Evolutionary conservation across 1,140 invertebrate species (phyloP).

Genomic region (Conopomorpha cramerella): DNA sequence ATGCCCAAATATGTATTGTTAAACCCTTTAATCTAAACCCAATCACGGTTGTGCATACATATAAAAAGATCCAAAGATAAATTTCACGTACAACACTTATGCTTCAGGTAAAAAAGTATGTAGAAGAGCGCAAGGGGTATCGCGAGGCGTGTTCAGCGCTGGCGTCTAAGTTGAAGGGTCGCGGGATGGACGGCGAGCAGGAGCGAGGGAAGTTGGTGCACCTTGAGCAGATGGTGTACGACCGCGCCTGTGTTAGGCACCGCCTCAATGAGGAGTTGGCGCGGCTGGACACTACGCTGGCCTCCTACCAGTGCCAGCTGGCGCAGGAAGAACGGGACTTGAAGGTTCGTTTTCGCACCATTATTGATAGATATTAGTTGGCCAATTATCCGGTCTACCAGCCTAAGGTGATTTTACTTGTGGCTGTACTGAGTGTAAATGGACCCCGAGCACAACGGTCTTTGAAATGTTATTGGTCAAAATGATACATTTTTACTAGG

Average conservation of each 20-base stretch:
- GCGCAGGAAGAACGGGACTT: constrained; percentile 31
- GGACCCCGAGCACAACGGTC: too few species aligned
- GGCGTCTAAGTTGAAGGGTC: constrained; percentile 15
- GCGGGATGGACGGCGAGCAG: constrained; percentile 14
- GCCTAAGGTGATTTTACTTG: neutral
- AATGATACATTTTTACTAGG: neutral
- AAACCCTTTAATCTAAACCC: too few species aligned
- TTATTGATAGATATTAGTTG: too few species aligned
- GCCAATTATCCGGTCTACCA: too few species aligned
- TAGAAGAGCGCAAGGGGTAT: constrained; percentile 28
- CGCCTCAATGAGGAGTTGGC: constrained; percentile 21
- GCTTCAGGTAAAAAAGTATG: constrained; percentile 24
- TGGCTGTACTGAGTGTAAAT: too few species aligned
- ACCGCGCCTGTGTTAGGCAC: constrained; percentile 14
- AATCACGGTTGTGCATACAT: too few species aligned
- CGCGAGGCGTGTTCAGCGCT: constrained; percentile 17
- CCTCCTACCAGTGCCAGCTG: constrained; percentile 19
- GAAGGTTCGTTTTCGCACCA: constrained; percentile 14
- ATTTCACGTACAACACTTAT: too few species aligned
- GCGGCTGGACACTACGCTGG: constrained; percentile 13
- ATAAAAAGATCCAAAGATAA: too few species aligned
- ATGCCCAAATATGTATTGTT: too few species aligned
- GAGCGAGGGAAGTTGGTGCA: constrained; percentile 12
- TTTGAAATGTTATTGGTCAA: neutral
- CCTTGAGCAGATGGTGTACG: constrained; percentile 25